Evolutionary conservation across 2,113 vertebrate genomes (phyloP).

Genomic region (Sphaerodactylus townsendi): DNA sequence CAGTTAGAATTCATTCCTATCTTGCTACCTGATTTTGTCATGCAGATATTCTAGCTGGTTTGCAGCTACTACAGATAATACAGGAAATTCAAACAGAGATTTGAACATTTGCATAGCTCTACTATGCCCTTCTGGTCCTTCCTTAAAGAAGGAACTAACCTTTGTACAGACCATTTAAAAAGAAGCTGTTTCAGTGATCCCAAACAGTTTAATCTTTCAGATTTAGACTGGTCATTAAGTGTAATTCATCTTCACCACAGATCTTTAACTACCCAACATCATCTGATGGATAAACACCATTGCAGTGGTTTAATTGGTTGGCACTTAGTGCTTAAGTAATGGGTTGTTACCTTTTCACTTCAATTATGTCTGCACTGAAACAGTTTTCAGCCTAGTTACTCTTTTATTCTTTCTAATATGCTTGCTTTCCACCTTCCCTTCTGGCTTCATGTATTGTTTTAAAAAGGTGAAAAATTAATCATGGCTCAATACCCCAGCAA

Average conservation of each 20-base stretch:
- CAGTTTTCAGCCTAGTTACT: not conserved
- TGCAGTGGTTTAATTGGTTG: not conserved
- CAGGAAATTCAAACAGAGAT: not conserved
- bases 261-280: constrained; percentile 15
- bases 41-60: not conserved
- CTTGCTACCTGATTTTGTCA: not conserved
- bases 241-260: constrained; percentile 13
- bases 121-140: not conserved
- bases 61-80: not conserved
- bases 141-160: not conserved
- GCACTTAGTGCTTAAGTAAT: constrained; percentile 14
- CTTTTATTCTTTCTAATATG: constrained; percentile 10
- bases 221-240: constrained; percentile 13
- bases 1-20: not conserved
- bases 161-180: constrained; percentile 2
- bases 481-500: not conserved
- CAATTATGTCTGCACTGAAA: constrained; percentile 8
- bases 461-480: not conserved
- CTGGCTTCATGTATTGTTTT: constrained; percentile 2
- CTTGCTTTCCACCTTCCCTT: constrained; percentile 1
- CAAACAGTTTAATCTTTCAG: constrained; percentile 14
- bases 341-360: constrained; percentile 27
- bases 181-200: not conserved
- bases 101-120: not conserved
- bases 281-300: constrained; percentile 17